Percentiles rank a stretch among this genome's conserved stretches.
These are phyloP conservation scores for Anarsia innoxiella DNA, from an alignment of 2,888 invertebrate genomes.

Conservation along the genomic window DNA sequence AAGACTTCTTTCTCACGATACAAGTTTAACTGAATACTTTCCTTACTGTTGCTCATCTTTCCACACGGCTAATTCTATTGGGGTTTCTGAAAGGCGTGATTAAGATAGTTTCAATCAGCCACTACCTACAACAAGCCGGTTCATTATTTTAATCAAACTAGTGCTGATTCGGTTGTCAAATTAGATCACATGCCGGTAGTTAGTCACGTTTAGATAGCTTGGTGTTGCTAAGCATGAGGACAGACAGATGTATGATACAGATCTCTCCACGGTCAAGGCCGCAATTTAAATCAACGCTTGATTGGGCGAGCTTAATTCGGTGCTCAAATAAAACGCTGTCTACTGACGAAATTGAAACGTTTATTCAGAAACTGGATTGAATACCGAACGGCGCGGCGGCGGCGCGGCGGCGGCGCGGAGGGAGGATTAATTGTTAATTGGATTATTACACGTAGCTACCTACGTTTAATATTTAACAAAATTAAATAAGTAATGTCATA, in stretches of 20 bases:
- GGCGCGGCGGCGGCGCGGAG: no score
- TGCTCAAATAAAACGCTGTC: conserved; percentile 50
- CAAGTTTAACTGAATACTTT: conserved; percentile 8
- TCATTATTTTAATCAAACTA: conserved; percentile 1
- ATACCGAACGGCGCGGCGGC: no score
- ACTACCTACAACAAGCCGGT: no score
- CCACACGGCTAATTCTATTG: neutral
- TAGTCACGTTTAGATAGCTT: conserved; percentile 1
- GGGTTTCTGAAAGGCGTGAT: neutral
- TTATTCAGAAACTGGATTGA: conserved; percentile 46
- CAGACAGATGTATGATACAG: conserved; percentile 13
- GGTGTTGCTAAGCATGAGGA: conserved; percentile 6
- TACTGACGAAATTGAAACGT: conserved; percentile 53
- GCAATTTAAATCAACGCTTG: conserved; percentile 34
- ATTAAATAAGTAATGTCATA: conserved; percentile 30
- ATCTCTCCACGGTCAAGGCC: conserved; percentile 22
- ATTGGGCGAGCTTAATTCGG: conserved; percentile 50
- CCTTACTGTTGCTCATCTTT: conserved; percentile 3
- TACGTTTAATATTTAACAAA: conserved; percentile 48
- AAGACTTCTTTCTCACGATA: conserved; percentile 13
- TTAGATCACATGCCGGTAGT: neutral
- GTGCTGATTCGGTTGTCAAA: conserved; percentile 6
- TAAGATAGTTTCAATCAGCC: conserved; percentile 1
- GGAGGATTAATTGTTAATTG: conserved; percentile 64
- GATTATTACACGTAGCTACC: conserved; percentile 38